Conservation (phyloP, 1,140 invertebrate genomes). For the Pogonus chalceus region DNA sequence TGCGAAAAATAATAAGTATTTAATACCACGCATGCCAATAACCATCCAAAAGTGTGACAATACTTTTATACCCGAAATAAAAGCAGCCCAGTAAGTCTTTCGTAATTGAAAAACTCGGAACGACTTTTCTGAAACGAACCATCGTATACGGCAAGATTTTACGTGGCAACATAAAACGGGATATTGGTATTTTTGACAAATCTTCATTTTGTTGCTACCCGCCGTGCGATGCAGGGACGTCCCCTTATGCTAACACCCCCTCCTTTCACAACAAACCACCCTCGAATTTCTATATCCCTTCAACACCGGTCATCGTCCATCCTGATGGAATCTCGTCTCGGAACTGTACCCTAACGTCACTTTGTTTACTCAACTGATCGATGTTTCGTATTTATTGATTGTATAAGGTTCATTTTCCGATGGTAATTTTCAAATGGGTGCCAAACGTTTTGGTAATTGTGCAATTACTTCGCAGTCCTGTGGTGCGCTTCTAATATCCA, state of each 20-base stretch:
- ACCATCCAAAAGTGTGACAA: not conserved
- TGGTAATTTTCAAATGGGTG: too few relatives aligned
- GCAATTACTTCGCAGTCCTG: not conserved
- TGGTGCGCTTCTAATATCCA: too few relatives aligned
- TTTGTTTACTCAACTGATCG: too few relatives aligned
- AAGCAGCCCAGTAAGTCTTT: not conserved
- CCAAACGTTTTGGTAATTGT: not conserved
- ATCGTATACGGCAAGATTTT: not conserved
- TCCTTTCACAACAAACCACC: not conserved
- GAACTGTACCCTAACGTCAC: too few relatives aligned
- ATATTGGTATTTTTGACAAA: conserved; percentile 4
- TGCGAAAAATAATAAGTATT: too few relatives aligned
- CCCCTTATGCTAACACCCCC: too few relatives aligned
- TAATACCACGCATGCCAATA: not conserved
- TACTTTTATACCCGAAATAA: not conserved
- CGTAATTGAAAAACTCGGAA: conserved; percentile 1
- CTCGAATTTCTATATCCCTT: not conserved
- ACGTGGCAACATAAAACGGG: not conserved
- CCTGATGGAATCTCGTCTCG: too few relatives aligned
- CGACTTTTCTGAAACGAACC: not conserved
- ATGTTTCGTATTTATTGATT: too few relatives aligned
- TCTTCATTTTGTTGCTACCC: conserved; percentile 2
- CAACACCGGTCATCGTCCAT: not conserved
- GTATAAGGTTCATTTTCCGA: too few relatives aligned
- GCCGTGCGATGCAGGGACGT: too few relatives aligned